Evolutionary conservation across 2,113 vertebrate species (phyloP), one percentile per base, ranked within the genome.

Genomic region (Nesogale talazaci): DNA sequence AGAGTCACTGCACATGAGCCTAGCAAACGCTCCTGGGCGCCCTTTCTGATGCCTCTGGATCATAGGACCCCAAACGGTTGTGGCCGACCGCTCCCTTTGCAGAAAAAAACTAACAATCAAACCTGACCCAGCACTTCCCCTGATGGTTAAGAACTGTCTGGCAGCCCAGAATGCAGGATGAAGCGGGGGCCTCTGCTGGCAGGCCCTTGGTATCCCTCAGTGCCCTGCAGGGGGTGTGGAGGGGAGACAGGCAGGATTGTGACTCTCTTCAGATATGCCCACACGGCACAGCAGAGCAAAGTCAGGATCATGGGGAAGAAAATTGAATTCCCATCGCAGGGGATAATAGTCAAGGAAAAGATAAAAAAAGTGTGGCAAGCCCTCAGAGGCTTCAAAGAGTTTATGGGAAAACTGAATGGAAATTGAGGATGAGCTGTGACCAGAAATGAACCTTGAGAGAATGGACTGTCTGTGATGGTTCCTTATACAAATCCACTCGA

Each of bases 221-320:
- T 52, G 46, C 6, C 9, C 46, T 52, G 46, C 46, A 52, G 9
- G 46, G 46, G 46, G 46, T 52, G 46, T 6, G 46, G 5, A 11
- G 46, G 46, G 46, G 46, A 52, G 46, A 52, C 46, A 52, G 46
- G 9, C 46, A 52, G 46, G 10, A 52, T 12, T 52, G 46, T 12
- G 29, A 52, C 59, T 63, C 29, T 38, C 38, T 67, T 78, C 83
- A 95, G 34, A 88, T 90, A 92, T 83, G 56, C 27, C 83, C 59
- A 69, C 2, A 70, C 67, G 63, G 63, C 19, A 36, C 11, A 34
- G 79, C 25, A 85, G 89, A 86, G 56, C 65, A 22, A 27, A 83
- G n/a, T 46, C n/a, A 38, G 31, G 57, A 38, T 27, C 34, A 77
- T 63, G n/a, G 46, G 69, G 46, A 82, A 29, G 16, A 40, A 85